Conservation (phyloP, 2,888 invertebrate genomes). For the Mesorhabditis spiculigera region DNA sequence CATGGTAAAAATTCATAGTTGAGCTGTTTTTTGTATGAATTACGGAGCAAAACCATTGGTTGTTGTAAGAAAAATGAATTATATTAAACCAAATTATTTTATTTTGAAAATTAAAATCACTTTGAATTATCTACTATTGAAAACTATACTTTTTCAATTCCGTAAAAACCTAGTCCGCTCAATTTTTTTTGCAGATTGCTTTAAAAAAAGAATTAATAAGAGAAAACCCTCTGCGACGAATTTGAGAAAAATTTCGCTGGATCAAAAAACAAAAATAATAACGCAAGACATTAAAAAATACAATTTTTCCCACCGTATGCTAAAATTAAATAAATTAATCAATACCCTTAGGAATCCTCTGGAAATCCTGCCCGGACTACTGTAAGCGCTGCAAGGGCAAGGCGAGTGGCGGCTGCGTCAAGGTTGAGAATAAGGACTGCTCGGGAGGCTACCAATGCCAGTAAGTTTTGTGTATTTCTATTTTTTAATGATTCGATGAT, state of each 20-base stretch:
- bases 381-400: background rate
- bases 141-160: too few species aligned
- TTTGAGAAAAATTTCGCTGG: background rate
- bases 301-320: background rate
- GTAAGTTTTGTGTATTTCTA: background rate
- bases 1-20: too few species aligned
- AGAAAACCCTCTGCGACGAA: background rate
- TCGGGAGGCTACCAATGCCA: conserved; percentile 1
- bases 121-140: too few species aligned
- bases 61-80: too few species aligned
- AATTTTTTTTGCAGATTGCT: background rate
- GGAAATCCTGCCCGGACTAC: conserved; percentile 1
- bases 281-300: background rate
- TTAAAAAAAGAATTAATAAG: background rate
- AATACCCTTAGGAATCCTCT: background rate
- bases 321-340: background rate
- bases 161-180: too few species aligned
- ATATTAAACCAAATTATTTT: too few species aligned
- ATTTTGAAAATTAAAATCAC: too few species aligned
- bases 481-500: too few species aligned
- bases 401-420: background rate
- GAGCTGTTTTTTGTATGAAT: too few species aligned
- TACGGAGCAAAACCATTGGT: too few species aligned
- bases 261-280: too few species aligned
- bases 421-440: background rate